A percentile compares a stretch with the other conserved stretches of the same genome.
Evolutionary conservation across 2,797 vertebrate genomes (phyloP).

Genomic region (Anisognathus igniventris): DNA sequence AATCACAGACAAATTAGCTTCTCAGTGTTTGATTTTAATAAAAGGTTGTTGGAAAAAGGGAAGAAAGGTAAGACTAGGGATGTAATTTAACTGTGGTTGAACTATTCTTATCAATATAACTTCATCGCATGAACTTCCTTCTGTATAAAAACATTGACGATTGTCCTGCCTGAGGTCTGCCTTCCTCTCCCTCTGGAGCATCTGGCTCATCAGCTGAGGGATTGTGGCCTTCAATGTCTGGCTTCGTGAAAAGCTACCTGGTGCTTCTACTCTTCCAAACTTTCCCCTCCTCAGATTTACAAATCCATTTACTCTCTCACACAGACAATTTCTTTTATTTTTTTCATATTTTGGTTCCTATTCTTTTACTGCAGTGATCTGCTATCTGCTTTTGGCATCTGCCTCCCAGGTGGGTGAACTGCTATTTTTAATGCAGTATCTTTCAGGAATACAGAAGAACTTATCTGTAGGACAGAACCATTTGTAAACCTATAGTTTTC

Average conservation of each 20-base stretch:
- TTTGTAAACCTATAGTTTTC: not conserved
- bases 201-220: not conserved
- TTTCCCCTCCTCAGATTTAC: not conserved
- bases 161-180: not conserved
- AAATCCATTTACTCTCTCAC: not conserved
- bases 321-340: not conserved
- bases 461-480: not conserved
- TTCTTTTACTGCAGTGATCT: not conserved
- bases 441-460: not conserved
- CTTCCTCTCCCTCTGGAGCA: not conserved
- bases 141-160: not conserved
- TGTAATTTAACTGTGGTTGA: not conserved
- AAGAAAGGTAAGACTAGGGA: not conserved
- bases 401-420: not conserved
- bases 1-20: not conserved
- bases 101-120: not conserved
- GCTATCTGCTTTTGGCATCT: not conserved
- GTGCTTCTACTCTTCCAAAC: not conserved
- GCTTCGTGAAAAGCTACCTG: not conserved
- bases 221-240: not conserved
- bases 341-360: not conserved
- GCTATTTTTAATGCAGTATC: not conserved
- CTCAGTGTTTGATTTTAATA: conserved; percentile 1
- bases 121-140: not conserved
- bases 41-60: not conserved